phyloP scores from a whole-genome alignment of 2,113 vertebrate species.

The Onychostoma macrolepis region DNA sequence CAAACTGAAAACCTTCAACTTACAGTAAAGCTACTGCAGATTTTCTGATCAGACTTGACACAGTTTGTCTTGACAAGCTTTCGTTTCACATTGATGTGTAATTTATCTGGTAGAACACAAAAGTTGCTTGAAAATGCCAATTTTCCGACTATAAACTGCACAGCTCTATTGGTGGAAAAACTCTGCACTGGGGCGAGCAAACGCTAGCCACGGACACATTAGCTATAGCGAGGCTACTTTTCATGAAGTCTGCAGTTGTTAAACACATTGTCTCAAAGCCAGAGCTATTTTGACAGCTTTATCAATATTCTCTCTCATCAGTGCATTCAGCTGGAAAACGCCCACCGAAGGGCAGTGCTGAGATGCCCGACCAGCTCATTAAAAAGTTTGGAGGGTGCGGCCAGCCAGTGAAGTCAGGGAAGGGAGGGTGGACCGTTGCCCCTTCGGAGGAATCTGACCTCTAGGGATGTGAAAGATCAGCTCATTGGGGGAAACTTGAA shows the following conservation, averaged over 20 bases:
- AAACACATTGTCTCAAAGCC: slow-evolving; percentile 23
- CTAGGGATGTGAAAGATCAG: slow-evolving; percentile 61
- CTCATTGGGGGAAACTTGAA: slow-evolving; percentile 63
- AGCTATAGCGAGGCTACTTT: neutral
- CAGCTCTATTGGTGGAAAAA: neutral
- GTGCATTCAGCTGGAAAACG: slow-evolving; percentile 61
- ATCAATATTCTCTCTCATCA: slow-evolving; percentile 77
- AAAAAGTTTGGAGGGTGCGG: slow-evolving; percentile 72
- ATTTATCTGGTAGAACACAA: neutral
- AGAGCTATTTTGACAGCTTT: slow-evolving; percentile 65
- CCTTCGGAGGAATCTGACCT: slow-evolving; percentile 43
- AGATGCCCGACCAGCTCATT: slow-evolving; percentile 72
- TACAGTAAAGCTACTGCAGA: neutral
- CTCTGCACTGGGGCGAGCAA: neutral
- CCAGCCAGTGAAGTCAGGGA: slow-evolving; percentile 51
- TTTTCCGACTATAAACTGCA: neutral
- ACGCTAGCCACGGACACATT: neutral
- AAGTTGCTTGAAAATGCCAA: neutral
- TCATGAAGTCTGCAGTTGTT: slow-evolving; percentile 16
- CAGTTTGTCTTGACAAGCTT: neutral
- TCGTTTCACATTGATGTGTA: neutral
- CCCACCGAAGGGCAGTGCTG: slow-evolving; percentile 65
- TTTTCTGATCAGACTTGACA: neutral
- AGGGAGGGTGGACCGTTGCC: slow-evolving; percentile 44
- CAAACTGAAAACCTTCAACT: neutral